Evolutionary conservation across 2,797 vertebrate species (phyloP).

Genomic region (Synanceia verrucosa): DNA sequence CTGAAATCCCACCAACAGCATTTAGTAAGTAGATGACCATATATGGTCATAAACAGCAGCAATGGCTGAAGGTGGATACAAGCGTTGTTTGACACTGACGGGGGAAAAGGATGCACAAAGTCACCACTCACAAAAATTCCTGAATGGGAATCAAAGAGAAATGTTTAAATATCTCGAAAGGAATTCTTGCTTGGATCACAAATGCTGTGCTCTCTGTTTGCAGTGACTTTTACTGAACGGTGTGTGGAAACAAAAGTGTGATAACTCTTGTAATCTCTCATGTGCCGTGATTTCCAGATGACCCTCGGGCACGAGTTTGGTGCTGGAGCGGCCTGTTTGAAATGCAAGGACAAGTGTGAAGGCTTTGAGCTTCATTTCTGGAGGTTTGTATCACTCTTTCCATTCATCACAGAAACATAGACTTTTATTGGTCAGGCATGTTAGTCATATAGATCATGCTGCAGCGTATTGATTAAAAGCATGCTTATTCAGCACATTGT

Average conservation of each 20-base stretch:
- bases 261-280: neutral
- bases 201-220: neutral
- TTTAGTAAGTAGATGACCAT: conserved; percentile 67
- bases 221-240: neutral
- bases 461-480: neutral
- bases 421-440: neutral
- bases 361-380: conserved; percentile 99
- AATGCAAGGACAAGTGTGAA: conserved; percentile 97
- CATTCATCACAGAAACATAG: neutral
- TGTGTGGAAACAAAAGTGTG: neutral
- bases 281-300: conserved; percentile 82
- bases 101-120: neutral
- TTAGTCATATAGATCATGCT: neutral
- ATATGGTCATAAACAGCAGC: conserved; percentile 55
- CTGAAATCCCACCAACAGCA: conserved; percentile 23
- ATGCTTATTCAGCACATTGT: neutral
- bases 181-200: neutral
- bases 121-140: neutral
- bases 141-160: neutral
- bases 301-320: conserved; percentile 96
- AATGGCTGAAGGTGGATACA: conserved; percentile 13
- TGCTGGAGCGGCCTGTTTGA: conserved; percentile 93
- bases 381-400: conserved; percentile 85
- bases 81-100: conserved; percentile 3
- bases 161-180: neutral